These are phyloP conservation scores for Ceratosolen solmsi DNA, from an alignment of 1,140 invertebrate species.

Conservation along the genomic window DNA sequence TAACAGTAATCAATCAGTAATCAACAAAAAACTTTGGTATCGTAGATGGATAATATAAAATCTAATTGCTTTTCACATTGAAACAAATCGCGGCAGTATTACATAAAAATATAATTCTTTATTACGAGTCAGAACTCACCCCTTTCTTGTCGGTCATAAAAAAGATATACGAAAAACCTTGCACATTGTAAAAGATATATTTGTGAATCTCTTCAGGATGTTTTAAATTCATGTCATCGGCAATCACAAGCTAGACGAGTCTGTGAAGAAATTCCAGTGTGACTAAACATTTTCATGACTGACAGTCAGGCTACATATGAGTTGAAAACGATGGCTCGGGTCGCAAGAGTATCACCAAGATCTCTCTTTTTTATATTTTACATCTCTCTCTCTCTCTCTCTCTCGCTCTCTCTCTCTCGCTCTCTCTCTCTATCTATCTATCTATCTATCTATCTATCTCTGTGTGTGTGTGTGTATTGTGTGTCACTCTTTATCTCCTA, in stretches of 20 bases:
- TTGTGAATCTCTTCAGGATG: constrained; percentile 27
- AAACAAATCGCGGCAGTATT: not conserved
- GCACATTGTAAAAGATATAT: constrained; percentile 22
- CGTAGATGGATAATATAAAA: too few species aligned
- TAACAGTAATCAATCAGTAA: too few species aligned
- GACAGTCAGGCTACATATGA: constrained; percentile 62
- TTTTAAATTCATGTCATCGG: constrained; percentile 46
- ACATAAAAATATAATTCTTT: not conserved
- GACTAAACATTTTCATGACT: constrained; percentile 67
- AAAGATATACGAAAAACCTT: not conserved
- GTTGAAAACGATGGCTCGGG: constrained; percentile 56
- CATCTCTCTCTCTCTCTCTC: constrained; percentile 2
- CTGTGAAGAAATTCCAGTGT: constrained; percentile 65
- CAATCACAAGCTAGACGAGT: constrained; percentile 47
- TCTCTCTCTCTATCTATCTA: not conserved
- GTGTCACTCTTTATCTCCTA: not conserved
- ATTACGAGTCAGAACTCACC: not conserved
- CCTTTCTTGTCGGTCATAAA: not conserved
- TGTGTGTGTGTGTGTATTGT: too few species aligned
- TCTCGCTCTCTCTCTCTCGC: not conserved
- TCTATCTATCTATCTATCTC: not conserved
- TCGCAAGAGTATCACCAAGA: constrained; percentile 62
- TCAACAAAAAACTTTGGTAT: too few species aligned
- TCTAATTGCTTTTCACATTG: too few species aligned
- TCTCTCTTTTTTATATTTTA: constrained; percentile 51